These are phyloP conservation scores for Myripristis jacobus DNA, from an alignment of 2,797 vertebrate genomes.

Conservation along the genomic window DNA sequence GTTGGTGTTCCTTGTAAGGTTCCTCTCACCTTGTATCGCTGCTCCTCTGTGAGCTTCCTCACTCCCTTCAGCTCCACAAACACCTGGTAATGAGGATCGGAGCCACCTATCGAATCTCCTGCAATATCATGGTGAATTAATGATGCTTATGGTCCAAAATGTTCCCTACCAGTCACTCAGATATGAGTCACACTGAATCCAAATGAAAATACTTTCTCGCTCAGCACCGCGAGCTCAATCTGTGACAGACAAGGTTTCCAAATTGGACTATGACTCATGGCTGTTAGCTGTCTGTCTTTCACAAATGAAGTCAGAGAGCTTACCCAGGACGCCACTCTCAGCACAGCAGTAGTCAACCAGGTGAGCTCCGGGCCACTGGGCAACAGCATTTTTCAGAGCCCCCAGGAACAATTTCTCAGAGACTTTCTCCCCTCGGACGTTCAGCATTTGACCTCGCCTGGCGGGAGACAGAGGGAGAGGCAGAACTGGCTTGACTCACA, in stretches of 20 bases:
- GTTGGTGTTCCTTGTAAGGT: background rate
- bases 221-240: background rate
- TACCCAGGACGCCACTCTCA: slow-evolving; percentile 92
- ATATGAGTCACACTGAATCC: background rate
- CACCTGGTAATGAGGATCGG: slow-evolving; percentile 93
- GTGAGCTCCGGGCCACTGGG: slow-evolving; percentile 88
- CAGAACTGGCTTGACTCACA: background rate
- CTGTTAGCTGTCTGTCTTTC: background rate
- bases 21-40: slow-evolving; percentile 89
- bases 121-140: background rate
- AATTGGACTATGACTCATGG: background rate
- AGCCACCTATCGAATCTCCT: slow-evolving; percentile 86
- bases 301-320: slow-evolving; percentile 1
- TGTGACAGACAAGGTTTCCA: background rate
- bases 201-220: slow-evolving; percentile 2
- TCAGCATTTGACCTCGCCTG: slow-evolving; percentile 89
- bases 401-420: slow-evolving; percentile 85
- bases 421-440: slow-evolving; percentile 88
- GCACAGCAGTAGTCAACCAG: slow-evolving; percentile 90
- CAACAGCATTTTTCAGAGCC: slow-evolving; percentile 81
- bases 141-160: background rate
- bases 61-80: slow-evolving; percentile 91
- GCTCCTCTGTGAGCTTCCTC: slow-evolving; percentile 90
- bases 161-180: background rate
- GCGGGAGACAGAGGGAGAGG: background rate